A percentile compares a stretch with the other conserved stretches of the same genome.
Conservation (phyloP, 2,797 vertebrate genomes). For the Tarsius wallacei region DNA sequence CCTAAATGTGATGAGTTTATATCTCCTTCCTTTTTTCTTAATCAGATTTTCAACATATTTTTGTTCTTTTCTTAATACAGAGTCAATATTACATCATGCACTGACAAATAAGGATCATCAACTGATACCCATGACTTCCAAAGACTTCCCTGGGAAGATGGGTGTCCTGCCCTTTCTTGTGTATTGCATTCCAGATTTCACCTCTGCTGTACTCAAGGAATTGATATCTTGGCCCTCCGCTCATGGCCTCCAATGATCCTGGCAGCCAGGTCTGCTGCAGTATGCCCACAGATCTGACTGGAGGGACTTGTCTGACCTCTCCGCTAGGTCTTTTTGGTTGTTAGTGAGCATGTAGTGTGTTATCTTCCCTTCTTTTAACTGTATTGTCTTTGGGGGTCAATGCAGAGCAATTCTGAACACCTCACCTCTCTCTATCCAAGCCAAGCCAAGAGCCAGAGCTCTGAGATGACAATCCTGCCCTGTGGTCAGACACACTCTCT, state of each 20-base stretch:
- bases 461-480: background rate
- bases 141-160: background rate
- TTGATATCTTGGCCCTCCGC: background rate
- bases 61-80: slow-evolving; percentile 28
- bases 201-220: background rate
- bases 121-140: background rate
- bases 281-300: background rate
- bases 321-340: background rate
- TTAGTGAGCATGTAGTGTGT: background rate
- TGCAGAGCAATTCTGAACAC: slow-evolving; percentile 2
- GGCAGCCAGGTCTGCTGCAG: background rate
- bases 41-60: background rate
- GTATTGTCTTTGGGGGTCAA: background rate
- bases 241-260: background rate
- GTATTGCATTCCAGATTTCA: background rate
- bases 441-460: background rate
- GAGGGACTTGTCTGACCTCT: background rate
- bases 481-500: background rate
- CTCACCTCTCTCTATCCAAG: background rate
- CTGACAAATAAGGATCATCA: background rate
- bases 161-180: background rate
- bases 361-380: background rate
- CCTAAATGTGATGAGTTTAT: background rate
- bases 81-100: background rate
- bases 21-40: background rate